Evolutionary conservation across 2,797 vertebrate species (phyloP), one percentile per base, ranked within the genome.

Genomic region (Alectoris magna): DNA sequence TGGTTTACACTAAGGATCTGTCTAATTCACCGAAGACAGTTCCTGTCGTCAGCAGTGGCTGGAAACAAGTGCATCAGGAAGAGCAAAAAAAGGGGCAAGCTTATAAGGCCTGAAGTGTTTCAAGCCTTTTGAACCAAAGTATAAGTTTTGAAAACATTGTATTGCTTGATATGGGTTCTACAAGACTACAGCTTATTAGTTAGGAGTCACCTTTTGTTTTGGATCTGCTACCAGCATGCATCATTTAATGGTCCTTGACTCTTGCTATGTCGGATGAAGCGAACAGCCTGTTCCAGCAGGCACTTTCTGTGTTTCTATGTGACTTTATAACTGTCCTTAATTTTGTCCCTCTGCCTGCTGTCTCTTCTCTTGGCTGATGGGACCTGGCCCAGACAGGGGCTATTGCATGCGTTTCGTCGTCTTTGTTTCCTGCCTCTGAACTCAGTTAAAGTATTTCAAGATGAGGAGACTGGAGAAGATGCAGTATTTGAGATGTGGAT

Each of bases 341-440:
- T 43, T 14, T 4, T 31, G 26, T 60, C 14, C 43, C 24, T 55
- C 8, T 2, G 2, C 14, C 12, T 43, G 1, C 26, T 13, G 4
- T 67, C 36, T 46, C 66, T 79, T 46, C 41, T n/a, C 63, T 46
- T 74, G 62, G 23, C 38, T 75, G 44, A 75, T 74, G 59, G 16
- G 41, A 66, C 86, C n/a, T 9, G 13, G 3, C 48, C 41, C 58
- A 70, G 21, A 60, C 31, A 53, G 41, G 21, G 88, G 36, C 41
- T 41, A 10, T 66, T 71, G 36, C 21, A 3, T 62, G 29, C 10
- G 60, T 70, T 12, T 36, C 6, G 19, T 66, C 23, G 26, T 64
- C 6, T 69, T 81, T 70, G 22, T 66, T 74, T 24, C 21, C 13
- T 29, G 15, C 84, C 92, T 16, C 43, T 84, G 60, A 82, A 46